phyloP scores from a whole-genome alignment of 2,888 invertebrate genomes.

The Tribolium freemani region DNA sequence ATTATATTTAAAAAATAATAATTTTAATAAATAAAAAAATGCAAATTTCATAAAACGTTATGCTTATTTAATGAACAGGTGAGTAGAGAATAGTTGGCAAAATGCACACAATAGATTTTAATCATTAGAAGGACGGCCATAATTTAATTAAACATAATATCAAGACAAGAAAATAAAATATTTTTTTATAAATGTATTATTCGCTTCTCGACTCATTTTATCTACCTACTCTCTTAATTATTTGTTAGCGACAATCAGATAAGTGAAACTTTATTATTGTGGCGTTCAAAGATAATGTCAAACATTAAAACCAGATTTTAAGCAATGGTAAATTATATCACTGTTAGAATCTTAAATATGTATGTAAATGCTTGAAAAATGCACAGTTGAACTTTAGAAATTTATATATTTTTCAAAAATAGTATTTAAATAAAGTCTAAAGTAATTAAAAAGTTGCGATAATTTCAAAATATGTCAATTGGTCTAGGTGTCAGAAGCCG shows the following conservation, averaged over 20 bases:
- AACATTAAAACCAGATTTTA: constrained; percentile 51
- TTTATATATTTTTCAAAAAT: too few relatives aligned
- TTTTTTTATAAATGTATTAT: constrained; percentile 38
- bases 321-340: constrained; percentile 35
- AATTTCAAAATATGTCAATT: too few relatives aligned
- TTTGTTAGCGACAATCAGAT: constrained; percentile 51
- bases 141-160: constrained; percentile 53
- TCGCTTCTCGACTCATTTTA: constrained; percentile 40
- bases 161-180: constrained; percentile 50
- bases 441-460: too few relatives aligned
- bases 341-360: too few relatives aligned
- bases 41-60: too few relatives aligned
- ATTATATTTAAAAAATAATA: too few relatives aligned
- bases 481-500: too few relatives aligned
- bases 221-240: constrained; percentile 53
- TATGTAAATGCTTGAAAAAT: too few relatives aligned
- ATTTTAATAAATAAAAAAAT: too few relatives aligned
- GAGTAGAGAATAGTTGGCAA: neutral
- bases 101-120: constrained; percentile 46
- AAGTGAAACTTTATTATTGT: constrained; percentile 48
- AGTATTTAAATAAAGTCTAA: too few relatives aligned
- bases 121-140: constrained; percentile 43
- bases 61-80: neutral
- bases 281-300: constrained; percentile 43
- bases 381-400: too few relatives aligned